These are phyloP conservation scores for Sycophila texana DNA, from an alignment of 2,888 invertebrate genomes.

Conservation along the genomic window DNA sequence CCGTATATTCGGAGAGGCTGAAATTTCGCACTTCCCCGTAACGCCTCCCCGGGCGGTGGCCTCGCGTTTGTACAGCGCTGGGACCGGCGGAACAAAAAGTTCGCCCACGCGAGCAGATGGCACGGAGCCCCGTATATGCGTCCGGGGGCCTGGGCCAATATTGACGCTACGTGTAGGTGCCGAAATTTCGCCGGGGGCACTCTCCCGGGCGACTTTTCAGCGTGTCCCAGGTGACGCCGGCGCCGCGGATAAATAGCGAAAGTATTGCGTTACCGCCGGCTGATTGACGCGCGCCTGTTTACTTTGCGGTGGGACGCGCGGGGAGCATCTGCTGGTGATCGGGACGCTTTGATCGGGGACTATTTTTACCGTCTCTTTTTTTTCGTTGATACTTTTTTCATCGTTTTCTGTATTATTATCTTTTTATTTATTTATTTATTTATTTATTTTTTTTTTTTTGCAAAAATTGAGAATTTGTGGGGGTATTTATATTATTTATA, in stretches of 20 bases:
- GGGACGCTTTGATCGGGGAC: neutral
- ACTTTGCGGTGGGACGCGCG: neutral
- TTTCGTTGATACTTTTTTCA: too few species aligned
- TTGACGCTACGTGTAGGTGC: constrained; percentile 33
- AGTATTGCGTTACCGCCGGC: constrained; percentile 29
- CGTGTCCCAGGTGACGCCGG: constrained; percentile 11
- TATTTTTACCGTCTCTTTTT: too few species aligned
- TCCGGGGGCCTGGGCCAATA: constrained; percentile 27
- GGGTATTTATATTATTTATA: too few species aligned
- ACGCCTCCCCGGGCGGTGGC: too few species aligned
- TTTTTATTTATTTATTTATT: too few species aligned
- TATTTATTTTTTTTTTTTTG: too few species aligned
- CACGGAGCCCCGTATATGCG: constrained; percentile 8
- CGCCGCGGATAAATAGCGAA: constrained; percentile 31
- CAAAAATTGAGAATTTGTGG: too few species aligned
- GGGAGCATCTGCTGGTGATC: neutral
- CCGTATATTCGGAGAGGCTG: too few species aligned
- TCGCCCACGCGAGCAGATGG: neutral
- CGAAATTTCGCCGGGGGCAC: constrained; percentile 24
- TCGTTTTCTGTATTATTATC: too few species aligned
- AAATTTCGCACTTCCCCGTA: too few species aligned
- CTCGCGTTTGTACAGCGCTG: too few species aligned
- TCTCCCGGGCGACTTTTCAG: neutral
- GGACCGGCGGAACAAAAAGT: neutral
- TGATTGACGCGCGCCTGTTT: constrained; percentile 28